Base-by-base conservation (phyloP, 2,888 invertebrate species). In the Adelognathus sp. region DNA sequence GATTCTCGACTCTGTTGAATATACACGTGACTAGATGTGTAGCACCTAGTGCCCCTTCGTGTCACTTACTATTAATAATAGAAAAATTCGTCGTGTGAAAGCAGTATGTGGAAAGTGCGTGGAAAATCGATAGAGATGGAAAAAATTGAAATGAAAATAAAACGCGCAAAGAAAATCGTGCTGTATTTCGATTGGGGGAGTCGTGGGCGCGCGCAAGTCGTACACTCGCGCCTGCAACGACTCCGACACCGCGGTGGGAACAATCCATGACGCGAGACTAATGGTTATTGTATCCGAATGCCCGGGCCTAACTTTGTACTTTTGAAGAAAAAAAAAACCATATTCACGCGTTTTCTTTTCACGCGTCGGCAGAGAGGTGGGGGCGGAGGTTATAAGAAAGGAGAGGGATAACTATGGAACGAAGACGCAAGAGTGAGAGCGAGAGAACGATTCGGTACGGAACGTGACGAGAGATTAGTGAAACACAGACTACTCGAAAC, bases 1-100 rank as follows among this genome's bases (percentile, higher is more conserved):
- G 87, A 84, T 85, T 81, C 86, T 87, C 86, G 87, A 87, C 85
- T 86, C 80, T 74, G 71, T 79, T 81, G 81, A 84, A 81, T 81
- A 79, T 80, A 77, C 67, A 81, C 77, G 74, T 61, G 56, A 46
- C 76, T 61, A 58, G 73, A 66, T 75, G 79, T 72, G 73, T 39
- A 63, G 67, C 56, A 41, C 50, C n/a, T n/a, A n/a, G n/a, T n/a
- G n/a, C n/a, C n/a, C n/a, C n/a, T n/a, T n/a, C 21, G 63, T 64
- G 58, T 60, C 69, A 66, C 36, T 36, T 41, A 46, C 31, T 24
- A 54, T 64, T 80, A 29, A 69, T 80, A 80, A 81, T 81, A 77
- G 79, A 80, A 79, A 81, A 81, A 76, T 74, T 76, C 39, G 21
- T 24, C 14, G 11, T 33, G 9, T 16, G 16, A 27, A 44, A 31